These are phyloP conservation scores for Channa argus DNA, from an alignment of 2,113 vertebrate genomes.

Conservation along the genomic window DNA sequence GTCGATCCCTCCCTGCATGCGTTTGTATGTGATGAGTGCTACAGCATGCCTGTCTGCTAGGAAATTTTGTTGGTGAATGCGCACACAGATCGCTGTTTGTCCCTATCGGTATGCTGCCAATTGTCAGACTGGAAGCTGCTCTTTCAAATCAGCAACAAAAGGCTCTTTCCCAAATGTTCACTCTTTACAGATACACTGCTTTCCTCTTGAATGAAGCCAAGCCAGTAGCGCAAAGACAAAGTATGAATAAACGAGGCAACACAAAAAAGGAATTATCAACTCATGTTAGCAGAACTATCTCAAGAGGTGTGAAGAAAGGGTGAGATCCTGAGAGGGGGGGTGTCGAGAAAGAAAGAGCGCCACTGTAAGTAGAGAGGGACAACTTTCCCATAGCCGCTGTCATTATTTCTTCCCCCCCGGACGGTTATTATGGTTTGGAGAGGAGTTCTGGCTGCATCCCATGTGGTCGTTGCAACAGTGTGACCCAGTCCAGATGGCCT, in stretches of 20 bases:
- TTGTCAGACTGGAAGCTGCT: slow-evolving; percentile 73
- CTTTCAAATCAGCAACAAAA: slow-evolving; percentile 80
- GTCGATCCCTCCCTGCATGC: slow-evolving; percentile 41
- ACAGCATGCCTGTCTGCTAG: slow-evolving; percentile 31
- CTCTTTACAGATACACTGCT: slow-evolving; percentile 61
- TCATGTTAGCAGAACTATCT: slow-evolving; percentile 74
- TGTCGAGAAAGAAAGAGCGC: slow-evolving; percentile 43
- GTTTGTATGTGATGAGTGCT: slow-evolving; percentile 49
- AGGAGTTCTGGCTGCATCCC: slow-evolving; percentile 63
- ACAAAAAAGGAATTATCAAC: slow-evolving; percentile 79
- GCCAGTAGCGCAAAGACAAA: slow-evolving; percentile 75
- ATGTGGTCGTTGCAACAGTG: slow-evolving; percentile 66
- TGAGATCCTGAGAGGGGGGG: slow-evolving; percentile 33
- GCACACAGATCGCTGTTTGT: slow-evolving; percentile 56
- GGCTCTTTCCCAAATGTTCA: slow-evolving; percentile 62
- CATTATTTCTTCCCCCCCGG: slow-evolving; percentile 61
- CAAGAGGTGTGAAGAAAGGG: slow-evolving; percentile 70
- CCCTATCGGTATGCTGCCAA: slow-evolving; percentile 68
- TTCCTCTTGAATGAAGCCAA: slow-evolving; percentile 72
- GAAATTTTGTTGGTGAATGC: slow-evolving; percentile 45
- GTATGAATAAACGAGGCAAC: slow-evolving; percentile 70
- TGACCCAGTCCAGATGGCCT: slow-evolving; percentile 79
- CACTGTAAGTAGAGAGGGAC: slow-evolving; percentile 54
- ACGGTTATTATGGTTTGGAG: slow-evolving; percentile 57
- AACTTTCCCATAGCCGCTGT: slow-evolving; percentile 61